Conservation (phyloP, 2,888 invertebrate species). For the Drosophila robusta region DNA sequence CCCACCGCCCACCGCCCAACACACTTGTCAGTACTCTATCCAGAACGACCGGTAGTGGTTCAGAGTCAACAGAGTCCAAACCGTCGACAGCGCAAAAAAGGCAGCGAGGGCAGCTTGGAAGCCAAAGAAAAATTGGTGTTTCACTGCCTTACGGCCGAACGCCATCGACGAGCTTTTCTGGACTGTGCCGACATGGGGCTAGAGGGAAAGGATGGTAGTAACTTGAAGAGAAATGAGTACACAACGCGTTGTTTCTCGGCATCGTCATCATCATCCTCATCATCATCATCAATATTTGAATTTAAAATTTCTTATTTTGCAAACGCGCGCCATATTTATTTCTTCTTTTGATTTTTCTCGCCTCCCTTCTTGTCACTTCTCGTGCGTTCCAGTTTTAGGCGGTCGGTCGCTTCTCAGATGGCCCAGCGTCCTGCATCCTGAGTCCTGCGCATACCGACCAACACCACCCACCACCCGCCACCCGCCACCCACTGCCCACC, state of each 20-base stretch:
- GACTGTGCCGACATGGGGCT: slow-evolving; percentile 2
- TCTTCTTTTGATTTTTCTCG: slow-evolving; percentile 75
- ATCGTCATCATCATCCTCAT: slow-evolving; percentile 18
- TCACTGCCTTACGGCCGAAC: slow-evolving; percentile 41
- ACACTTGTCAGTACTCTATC: slow-evolving; percentile 15
- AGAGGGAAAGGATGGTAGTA: neutral
- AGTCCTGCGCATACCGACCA: slow-evolving; percentile 29
- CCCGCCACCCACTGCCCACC: slow-evolving; percentile 13
- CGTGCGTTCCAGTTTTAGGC: slow-evolving; percentile 37
- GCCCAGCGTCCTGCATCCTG: slow-evolving; percentile 9
- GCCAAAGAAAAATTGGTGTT: slow-evolving; percentile 45
- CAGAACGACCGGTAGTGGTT: slow-evolving; percentile 12
- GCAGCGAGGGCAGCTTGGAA: slow-evolving; percentile 25
- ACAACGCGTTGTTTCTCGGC: slow-evolving; percentile 9
- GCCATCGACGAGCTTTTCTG: slow-evolving; percentile 36
- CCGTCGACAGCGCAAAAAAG: slow-evolving; percentile 33
- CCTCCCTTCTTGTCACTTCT: slow-evolving; percentile 40
- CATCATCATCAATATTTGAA: slow-evolving; percentile 78
- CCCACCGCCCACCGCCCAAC: neutral
- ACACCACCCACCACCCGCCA: slow-evolving; percentile 19
- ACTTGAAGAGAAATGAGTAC: neutral
- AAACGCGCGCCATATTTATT: slow-evolving; percentile 81
- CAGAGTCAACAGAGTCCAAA: slow-evolving; percentile 23
- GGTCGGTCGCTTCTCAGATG: slow-evolving; percentile 11
- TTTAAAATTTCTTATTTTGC: slow-evolving; percentile 77